Evolutionary conservation across 2,113 vertebrate genomes (phyloP).

Genomic region (human): GRCh38 chr9:122298001-122298500

Average conservation of each 20-base stretch:
- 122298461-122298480: no score
- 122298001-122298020: not conserved
- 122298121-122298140: not conserved
- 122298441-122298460: not conserved
- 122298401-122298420: no score
- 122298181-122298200: not conserved
- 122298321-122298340: not conserved
- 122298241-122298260: not conserved
- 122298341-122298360: not conserved
- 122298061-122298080: not conserved
- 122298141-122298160: not conserved
- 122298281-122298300: not conserved
- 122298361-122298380: not conserved
- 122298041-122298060: not conserved
- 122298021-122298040: not conserved
- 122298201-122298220: slow-evolving; percentile 23
- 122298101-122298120: not conserved
- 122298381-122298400: no score
- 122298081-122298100: not conserved
- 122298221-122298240: slow-evolving; percentile 2
- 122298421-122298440: not conserved
- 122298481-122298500: no score
- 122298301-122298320: not conserved
- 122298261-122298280: not conserved
- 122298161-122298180: slow-evolving; percentile 1